These are phyloP conservation scores for Mylabris sibirica DNA, from an alignment of 2,888 invertebrate species.

Conservation along the genomic window DNA sequence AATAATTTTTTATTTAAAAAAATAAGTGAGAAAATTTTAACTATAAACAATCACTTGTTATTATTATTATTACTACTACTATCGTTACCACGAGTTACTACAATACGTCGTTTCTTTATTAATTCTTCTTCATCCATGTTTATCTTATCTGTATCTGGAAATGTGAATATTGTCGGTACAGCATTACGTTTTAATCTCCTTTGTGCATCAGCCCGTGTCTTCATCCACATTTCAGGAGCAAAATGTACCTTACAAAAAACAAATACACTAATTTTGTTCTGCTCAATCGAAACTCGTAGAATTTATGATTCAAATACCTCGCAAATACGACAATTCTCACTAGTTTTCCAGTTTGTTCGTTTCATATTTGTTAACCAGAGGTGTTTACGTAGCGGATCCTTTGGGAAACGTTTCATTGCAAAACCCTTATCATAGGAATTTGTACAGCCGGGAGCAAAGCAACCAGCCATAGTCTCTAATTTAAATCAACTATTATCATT, in stretches of 20 bases:
- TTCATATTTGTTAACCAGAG: conserved; percentile 17
- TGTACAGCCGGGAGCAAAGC: conserved; percentile 7
- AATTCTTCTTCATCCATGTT: background rate
- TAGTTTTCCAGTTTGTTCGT: conserved; percentile 8
- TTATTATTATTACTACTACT: background rate
- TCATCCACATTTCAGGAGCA: conserved; percentile 12
- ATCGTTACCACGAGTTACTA: background rate
- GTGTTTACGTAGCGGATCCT: background rate
- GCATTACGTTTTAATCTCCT: conserved; percentile 3
- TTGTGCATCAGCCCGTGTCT: background rate
- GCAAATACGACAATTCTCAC: conserved; percentile 3
- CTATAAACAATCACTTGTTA: background rate
- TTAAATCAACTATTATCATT: no score
- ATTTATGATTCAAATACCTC: background rate
- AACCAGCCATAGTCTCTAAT: conserved; percentile 8
- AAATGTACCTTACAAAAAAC: conserved; percentile 13
- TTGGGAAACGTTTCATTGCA: conserved; percentile 15
- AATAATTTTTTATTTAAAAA: background rate
- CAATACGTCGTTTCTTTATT: no score
- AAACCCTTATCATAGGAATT: conserved; percentile 10
- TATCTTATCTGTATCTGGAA: background rate
- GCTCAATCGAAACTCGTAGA: no score
- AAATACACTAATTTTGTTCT: no score
- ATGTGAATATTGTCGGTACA: conserved; percentile 5
- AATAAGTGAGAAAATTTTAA: background rate